Evolutionary conservation across 2,888 invertebrate species (phyloP).

Genomic region (Hylaea fasciaria): DNA sequence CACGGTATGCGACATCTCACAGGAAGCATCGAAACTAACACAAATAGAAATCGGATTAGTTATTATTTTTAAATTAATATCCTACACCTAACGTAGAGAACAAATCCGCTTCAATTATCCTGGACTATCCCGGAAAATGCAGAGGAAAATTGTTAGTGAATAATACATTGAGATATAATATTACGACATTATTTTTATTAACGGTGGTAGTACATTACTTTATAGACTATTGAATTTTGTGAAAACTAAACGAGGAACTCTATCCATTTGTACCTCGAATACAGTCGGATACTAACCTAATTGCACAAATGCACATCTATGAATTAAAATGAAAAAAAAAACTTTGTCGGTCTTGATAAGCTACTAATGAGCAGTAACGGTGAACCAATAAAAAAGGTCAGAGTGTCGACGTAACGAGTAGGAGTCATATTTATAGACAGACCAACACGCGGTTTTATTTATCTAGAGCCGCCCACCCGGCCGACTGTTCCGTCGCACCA

Average conservation of each 20-base stretch:
- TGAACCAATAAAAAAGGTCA: conserved; percentile 70
- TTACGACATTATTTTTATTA: too few relatives aligned
- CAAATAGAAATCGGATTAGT: conserved; percentile 13
- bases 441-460: conserved; percentile 75
- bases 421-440: conserved; percentile 71
- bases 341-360: neutral
- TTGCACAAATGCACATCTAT: too few relatives aligned
- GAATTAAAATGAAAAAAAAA: neutral
- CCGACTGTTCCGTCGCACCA: conserved; percentile 42
- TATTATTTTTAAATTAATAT: conserved; percentile 9
- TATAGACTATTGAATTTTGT: too few relatives aligned
- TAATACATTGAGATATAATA: too few relatives aligned
- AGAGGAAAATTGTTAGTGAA: too few relatives aligned
- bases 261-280: too few relatives aligned
- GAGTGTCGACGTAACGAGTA: conserved; percentile 62
- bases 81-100: neutral
- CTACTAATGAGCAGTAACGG: conserved; percentile 50
- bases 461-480: conserved; percentile 63
- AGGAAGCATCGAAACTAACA: conserved; percentile 40
- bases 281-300: too few relatives aligned
- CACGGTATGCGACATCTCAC: conserved; percentile 35
- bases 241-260: too few relatives aligned
- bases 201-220: too few relatives aligned
- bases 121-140: neutral
- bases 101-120: neutral